Base-by-base conservation (phyloP, 92 coral and sea anemone species). In the Siderastrea siderea region DNA sequence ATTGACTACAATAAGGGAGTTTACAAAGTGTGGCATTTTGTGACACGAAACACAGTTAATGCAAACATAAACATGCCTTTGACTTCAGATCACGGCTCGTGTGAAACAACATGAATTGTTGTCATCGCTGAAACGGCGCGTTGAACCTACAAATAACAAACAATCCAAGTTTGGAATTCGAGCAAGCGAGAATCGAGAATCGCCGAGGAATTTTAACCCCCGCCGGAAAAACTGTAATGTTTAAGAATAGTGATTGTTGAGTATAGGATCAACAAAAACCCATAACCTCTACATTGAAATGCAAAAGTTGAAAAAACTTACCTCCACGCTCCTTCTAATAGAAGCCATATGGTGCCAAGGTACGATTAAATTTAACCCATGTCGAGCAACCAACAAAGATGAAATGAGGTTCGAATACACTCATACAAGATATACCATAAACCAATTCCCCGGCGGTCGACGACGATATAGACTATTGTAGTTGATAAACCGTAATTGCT, bases 31-130 rank as follows among this genome's bases (percentile, higher is more conserved):
- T 60, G 81, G 82, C 71, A 76, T 26, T 83, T 65, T 75, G 70
- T 86, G 91, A 92, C 95, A 92, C 72, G 66, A 67, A 52, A 77
- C 83, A 89, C 90, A 86, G 82, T 82, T 75, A 70, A 74, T 49
- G 78, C 93, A 93, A 93, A 93, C 87, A 93, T 86, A 93, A 93
- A 90, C 93, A 90, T 72, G 87, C 70, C 84, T 86, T 81, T 26
- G 45, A 17, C 49, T 49, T 59, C 69, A 60, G 58, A 62, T 74
- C 47, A 49, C 45, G 46, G 38, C 4, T 47, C 49, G 63, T 14
- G 19, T 47, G 38, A 7, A 83, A 50, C 71, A 62, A 80, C 44
- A 12, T 44, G 10, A 67, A 45, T 57, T 38, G n/a, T 48, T 7
- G 58, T 62, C 47, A 15, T 4, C 44, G 65, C 15, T 53, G 38